Conservation (phyloP, 2,113 vertebrate species). For the Ailurus styani region DNA sequence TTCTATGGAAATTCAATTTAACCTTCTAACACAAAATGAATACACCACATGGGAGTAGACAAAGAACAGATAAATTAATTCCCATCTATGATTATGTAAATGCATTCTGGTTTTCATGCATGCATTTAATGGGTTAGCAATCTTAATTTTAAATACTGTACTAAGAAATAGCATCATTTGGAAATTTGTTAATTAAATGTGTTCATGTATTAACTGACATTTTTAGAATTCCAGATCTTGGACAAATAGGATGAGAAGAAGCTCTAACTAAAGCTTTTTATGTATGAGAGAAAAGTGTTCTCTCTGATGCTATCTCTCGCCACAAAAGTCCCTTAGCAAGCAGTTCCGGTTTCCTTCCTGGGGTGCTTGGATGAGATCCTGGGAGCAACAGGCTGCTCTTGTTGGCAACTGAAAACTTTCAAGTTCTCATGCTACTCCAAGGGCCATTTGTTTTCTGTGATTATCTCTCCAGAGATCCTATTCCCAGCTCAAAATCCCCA, state of each 20-base stretch:
- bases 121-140: slow-evolving; percentile 6
- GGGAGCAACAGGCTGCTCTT: neutral
- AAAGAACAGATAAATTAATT: slow-evolving; percentile 32
- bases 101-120: slow-evolving; percentile 28
- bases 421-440: neutral
- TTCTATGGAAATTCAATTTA: slow-evolving; percentile 30
- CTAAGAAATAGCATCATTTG: slow-evolving; percentile 27
- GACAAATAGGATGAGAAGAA: neutral
- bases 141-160: slow-evolving; percentile 48
- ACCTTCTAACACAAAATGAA: slow-evolving; percentile 11
- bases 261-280: neutral
- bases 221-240: slow-evolving; percentile 12
- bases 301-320: neutral
- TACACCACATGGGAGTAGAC: neutral
- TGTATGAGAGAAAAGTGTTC: neutral
- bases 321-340: neutral
- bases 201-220: neutral
- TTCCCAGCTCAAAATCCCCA: neutral
- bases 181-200: slow-evolving; percentile 29
- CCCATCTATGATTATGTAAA: slow-evolving; percentile 28
- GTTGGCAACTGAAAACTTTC: neutral
- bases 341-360: neutral
- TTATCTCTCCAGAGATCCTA: neutral
- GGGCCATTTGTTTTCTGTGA: neutral
- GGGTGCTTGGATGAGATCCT: neutral